Conservation (phyloP, 2,888 invertebrate species). For the Clistopyga incitator region DNA sequence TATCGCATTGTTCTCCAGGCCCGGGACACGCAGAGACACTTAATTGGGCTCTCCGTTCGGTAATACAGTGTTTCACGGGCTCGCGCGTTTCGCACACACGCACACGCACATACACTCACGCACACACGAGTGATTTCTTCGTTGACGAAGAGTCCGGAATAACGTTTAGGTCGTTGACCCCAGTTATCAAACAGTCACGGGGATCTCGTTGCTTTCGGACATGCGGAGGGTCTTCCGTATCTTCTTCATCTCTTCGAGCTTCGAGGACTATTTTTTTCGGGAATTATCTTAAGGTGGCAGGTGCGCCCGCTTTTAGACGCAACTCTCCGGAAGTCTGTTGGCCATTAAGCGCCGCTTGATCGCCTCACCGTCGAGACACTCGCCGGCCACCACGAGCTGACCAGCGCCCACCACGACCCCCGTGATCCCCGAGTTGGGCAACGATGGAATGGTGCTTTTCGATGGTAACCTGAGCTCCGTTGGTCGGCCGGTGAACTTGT, state of each 20-base stretch:
- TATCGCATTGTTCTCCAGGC: not conserved
- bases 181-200: slow-evolving; percentile 9
- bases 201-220: not conserved
- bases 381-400: slow-evolving; percentile 83
- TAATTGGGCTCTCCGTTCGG: slow-evolving; percentile 19
- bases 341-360: slow-evolving; percentile 95
- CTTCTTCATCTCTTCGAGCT: slow-evolving; percentile 7
- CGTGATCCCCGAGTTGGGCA: slow-evolving; percentile 72
- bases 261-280: slow-evolving; percentile 10
- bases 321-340: slow-evolving; percentile 94
- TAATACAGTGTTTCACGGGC: not conserved
- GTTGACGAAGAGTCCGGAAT: not conserved
- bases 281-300: too few species aligned
- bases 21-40: slow-evolving; percentile 32
- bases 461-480: slow-evolving; percentile 83
- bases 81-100: not conserved
- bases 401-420: slow-evolving; percentile 77
- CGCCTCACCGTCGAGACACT: slow-evolving; percentile 91
- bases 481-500: slow-evolving; percentile 81
- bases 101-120: slow-evolving; percentile 13
- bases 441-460: slow-evolving; percentile 79
- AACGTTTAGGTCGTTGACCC: slow-evolving; percentile 30
- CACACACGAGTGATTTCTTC: slow-evolving; percentile 17
- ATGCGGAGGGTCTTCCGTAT: slow-evolving; percentile 19
- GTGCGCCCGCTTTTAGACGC: slow-evolving; percentile 89